These are phyloP conservation scores for Parus major DNA, from an alignment of 2,113 vertebrate genomes.

Conservation along the genomic window DNA sequence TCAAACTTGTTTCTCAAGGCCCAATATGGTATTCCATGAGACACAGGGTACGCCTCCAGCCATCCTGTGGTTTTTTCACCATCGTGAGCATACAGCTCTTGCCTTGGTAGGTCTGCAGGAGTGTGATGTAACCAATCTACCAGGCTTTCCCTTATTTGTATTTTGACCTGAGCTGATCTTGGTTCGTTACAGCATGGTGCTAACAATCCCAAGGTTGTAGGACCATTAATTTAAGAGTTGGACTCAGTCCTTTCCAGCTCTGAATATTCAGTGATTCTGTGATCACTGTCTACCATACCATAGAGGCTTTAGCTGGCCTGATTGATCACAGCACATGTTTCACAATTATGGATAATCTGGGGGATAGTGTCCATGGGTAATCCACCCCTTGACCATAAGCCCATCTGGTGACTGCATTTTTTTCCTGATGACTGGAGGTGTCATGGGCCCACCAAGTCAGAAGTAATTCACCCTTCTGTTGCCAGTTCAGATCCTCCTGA, in stretches of 20 bases:
- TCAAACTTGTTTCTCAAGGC: background rate
- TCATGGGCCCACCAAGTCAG: background rate
- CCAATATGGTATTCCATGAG: background rate
- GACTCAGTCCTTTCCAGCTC: background rate
- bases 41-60: background rate
- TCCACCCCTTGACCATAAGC: rapidly evolving
- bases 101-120: background rate
- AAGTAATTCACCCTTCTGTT: background rate
- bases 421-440: background rate
- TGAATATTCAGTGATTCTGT: background rate
- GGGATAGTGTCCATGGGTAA: background rate
- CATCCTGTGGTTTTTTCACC: background rate
- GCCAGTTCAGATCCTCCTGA: background rate
- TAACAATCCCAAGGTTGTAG: background rate
- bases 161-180: background rate
- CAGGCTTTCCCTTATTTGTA: background rate
- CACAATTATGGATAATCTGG: background rate
- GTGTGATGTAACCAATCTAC: rapidly evolving
- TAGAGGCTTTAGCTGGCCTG: background rate
- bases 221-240: background rate
- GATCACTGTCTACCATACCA: background rate
- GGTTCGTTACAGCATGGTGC: background rate
- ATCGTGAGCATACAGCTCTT: rapidly evolving
- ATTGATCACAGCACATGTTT: background rate
- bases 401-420: background rate